Evolutionary conservation across 2,888 invertebrate species (phyloP), one percentile per base, ranked within the genome.

Genomic region (Drepana falcataria): DNA sequence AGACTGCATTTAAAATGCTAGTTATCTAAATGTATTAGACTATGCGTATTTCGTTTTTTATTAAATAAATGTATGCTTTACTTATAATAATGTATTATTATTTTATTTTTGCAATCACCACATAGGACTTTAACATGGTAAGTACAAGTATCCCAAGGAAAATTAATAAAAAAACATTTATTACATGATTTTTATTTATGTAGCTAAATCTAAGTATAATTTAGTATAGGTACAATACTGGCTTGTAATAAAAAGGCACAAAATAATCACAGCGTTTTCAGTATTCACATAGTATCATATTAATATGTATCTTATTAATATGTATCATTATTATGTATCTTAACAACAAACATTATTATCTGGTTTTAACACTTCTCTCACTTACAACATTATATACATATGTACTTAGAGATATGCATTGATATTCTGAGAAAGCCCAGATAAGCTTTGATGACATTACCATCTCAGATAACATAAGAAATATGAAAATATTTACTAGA

Each of bases 201-300:
- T 66, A 6, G 21, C n/a, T 33, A 61, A 69, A 63, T 60, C 63
- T 65, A 66, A 58, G 35, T 59, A 55, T 60, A 55, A 40, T 40
- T 40, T 63, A 61, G 49, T 49, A 60, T 66, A n/a, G n/a, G n/a
- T n/a, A 71, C 65, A 79, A 83, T 84, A 85, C 81, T 82, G 81
- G 79, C 82, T 73, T 72, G 59, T 68, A 60, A 63, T 65, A 70
- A 65, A 75, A 75, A 80, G 81, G 83, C 83, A 82, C 83, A 73
- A 71, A 74, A n/a, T n/a, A 68, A 84, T 84, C 83, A 84, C 84
- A 84, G 82, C 74, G 49, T 55, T 54, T n/a, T 59, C 2, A 44
- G 47, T 47, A 58, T 58, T 60, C 58, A 60, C 58, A 60, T 55
- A 48, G 52, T 41, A 34, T 48, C 48, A 34, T 48, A 48, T 35